Evolutionary conservation across 2,113 vertebrate species (phyloP), one percentile per base, ranked within the genome.

Genomic region (Eolophus roseicapilla): DNA sequence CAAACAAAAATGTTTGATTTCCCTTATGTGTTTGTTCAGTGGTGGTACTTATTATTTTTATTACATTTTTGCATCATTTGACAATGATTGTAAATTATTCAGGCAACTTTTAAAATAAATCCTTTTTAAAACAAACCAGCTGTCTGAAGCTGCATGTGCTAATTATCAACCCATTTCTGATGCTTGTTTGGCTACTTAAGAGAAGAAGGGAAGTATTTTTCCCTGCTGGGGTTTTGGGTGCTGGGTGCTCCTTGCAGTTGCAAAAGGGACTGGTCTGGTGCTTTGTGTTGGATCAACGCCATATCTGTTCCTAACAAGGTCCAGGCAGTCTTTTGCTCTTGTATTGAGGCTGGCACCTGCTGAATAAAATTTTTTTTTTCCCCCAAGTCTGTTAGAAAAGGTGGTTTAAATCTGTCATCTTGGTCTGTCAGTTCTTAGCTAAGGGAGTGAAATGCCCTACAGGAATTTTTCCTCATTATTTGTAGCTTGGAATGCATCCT

Each of bases 1-100:
- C 39, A n/a, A 23, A 6, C 10, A 10, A 1, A 23, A 27, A 21
- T 3, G 6, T 50, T 73, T 2, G 3, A n/a, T 55, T 63, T 55
- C 41, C 41, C n/a, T 25, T 2, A 0, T 0, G 17, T 4, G 33
- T 44, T 59, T 55, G 19, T n/a, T 37, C 29, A 8, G 2, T 11
- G 53, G 52, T 37, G 60, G 5, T 29, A 13, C 41, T 10, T 3
- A 33, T 21, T 60, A 10, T 10, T 85, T 86, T 77, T n/a, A 1
- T 19, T 37, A 1, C 2, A 1, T 17, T 74, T 94, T 82, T 39
- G 41, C 27, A 9, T 68, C 13, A 1, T 12, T 71, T 1, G 1
- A 1, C 37, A 21, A 47, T 67, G 46, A 7, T 2, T 31, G 8
- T 43, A 37, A 60, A n/a, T 74, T 35, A 25, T 44, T 65, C 49